Evolutionary conservation across 2,113 vertebrate genomes (phyloP).

Genomic region (Dipodomys merriami): DNA sequence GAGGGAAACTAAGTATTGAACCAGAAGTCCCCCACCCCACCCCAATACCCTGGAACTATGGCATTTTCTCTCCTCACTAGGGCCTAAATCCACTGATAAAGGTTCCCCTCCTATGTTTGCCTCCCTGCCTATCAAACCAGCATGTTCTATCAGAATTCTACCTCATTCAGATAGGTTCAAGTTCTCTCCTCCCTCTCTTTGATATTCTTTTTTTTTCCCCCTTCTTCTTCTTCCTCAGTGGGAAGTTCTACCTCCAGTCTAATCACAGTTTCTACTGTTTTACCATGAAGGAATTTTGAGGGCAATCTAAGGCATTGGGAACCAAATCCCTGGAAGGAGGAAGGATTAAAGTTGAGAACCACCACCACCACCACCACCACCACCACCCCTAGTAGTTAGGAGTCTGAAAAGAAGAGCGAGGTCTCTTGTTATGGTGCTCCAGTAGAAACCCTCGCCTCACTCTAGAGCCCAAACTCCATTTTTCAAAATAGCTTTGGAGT

Average conservation of each 20-base stretch:
- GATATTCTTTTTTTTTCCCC: not conserved
- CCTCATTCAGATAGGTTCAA: not conserved
- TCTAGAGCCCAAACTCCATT: slow-evolving; percentile 45
- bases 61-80: not conserved
- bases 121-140: not conserved
- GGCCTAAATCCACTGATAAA: not conserved
- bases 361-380: not conserved
- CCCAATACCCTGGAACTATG: not conserved
- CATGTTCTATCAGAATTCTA: slow-evolving; percentile 27
- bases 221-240: slow-evolving; percentile 23
- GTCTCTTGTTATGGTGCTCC: not conserved
- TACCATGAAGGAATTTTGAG: slow-evolving; percentile 62
- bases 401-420: slow-evolving; percentile 1
- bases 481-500: slow-evolving; percentile 68
- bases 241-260: slow-evolving; percentile 71
- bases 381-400: slow-evolving; percentile 47
- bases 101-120: not conserved
- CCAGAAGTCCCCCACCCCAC: not conserved
- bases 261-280: slow-evolving; percentile 52
- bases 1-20: not conserved
- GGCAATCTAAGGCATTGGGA: slow-evolving; percentile 43
- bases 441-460: not conserved
- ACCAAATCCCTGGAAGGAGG: slow-evolving; percentile 44
- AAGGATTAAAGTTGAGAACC: slow-evolving; percentile 41
- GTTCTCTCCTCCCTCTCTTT: not conserved